Evolutionary conservation across 1,140 invertebrate genomes (phyloP).

Genomic region (Drosophila orosa): DNA sequence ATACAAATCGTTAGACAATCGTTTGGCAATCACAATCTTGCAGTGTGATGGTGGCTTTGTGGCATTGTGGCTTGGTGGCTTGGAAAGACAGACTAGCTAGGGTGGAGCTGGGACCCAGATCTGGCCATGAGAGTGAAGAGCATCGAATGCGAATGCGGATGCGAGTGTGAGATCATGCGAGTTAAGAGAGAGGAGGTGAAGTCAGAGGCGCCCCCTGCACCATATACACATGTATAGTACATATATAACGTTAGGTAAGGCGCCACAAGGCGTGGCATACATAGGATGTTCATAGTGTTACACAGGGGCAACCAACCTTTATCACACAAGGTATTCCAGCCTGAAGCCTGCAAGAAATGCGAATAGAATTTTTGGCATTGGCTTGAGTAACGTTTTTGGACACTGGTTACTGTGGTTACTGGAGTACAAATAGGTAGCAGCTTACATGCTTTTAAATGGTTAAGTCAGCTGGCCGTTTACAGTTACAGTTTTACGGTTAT

Average conservation of each 20-base stretch:
- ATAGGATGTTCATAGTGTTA: conserved; percentile 34
- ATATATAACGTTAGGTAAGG: conserved; percentile 9
- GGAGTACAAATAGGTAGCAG: conserved; percentile 52
- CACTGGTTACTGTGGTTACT: conserved; percentile 25
- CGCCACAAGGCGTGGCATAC: conserved; percentile 28
- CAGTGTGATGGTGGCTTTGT: conserved; percentile 5
- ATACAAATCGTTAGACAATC: conserved; percentile 22
- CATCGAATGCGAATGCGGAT: background rate
- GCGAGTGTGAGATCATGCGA: conserved; percentile 29
- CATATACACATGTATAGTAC: conserved; percentile 6
- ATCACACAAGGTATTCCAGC: conserved; percentile 83
- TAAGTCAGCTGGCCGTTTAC: conserved; percentile 53
- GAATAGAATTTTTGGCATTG: conserved; percentile 71
- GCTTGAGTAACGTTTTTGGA: conserved; percentile 58
- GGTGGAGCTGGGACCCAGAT: conserved; percentile 18
- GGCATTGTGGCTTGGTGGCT: too few species aligned
- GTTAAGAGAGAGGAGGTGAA: conserved; percentile 18
- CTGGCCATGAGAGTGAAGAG: conserved; percentile 11
- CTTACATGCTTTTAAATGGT: conserved; percentile 50
- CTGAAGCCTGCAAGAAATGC: conserved; percentile 82
- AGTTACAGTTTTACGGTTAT: conserved; percentile 32
- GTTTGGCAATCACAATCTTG: conserved; percentile 10
- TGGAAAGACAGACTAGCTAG: background rate
- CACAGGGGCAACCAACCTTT: conserved; percentile 74
- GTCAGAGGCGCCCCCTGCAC: conserved; percentile 26